A percentile compares a stretch with the other conserved stretches of the same genome.
phyloP scores from a whole-genome alignment of 2,113 vertebrate species.

The Progne subis region DNA sequence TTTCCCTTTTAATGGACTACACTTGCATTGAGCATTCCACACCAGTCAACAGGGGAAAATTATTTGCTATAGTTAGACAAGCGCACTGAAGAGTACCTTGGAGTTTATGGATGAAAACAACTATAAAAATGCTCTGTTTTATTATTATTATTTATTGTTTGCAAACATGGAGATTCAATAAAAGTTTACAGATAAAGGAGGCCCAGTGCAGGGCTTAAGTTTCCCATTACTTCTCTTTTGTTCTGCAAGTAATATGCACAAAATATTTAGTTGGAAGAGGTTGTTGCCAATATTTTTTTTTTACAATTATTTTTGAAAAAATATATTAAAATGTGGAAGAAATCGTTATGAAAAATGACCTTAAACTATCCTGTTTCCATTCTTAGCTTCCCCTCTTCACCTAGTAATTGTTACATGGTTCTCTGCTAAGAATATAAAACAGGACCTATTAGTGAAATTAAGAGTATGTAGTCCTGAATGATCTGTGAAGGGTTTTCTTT shows the following conservation, averaged over 20 bases:
- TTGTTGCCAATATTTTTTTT: background rate
- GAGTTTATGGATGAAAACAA: conserved; percentile 44
- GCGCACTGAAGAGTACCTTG: background rate
- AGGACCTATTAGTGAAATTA: background rate
- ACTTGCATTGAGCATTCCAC: conserved; percentile 41
- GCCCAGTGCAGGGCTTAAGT: background rate
- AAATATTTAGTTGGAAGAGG: background rate
- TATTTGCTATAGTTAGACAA: conserved; percentile 21
- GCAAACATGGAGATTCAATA: conserved; percentile 24
- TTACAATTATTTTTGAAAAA: background rate
- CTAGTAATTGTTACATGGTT: background rate
- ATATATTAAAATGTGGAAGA: background rate
- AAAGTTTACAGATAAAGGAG: conserved; percentile 32
- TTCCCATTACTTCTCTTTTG: conserved; percentile 10
- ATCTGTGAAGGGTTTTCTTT: background rate
- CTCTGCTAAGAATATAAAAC: background rate
- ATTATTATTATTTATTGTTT: conserved; percentile 65
- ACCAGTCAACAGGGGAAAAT: conserved; percentile 24
- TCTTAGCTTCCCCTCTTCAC: background rate
- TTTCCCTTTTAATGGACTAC: conserved; percentile 58
- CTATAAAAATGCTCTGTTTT: conserved; percentile 48
- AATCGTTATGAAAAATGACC: background rate
- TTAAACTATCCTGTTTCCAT: background rate
- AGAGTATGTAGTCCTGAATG: background rate
- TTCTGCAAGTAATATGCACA: background rate